Base-by-base conservation (phyloP, 2,797 vertebrate species). In the Chloroceryle amazona region DNA sequence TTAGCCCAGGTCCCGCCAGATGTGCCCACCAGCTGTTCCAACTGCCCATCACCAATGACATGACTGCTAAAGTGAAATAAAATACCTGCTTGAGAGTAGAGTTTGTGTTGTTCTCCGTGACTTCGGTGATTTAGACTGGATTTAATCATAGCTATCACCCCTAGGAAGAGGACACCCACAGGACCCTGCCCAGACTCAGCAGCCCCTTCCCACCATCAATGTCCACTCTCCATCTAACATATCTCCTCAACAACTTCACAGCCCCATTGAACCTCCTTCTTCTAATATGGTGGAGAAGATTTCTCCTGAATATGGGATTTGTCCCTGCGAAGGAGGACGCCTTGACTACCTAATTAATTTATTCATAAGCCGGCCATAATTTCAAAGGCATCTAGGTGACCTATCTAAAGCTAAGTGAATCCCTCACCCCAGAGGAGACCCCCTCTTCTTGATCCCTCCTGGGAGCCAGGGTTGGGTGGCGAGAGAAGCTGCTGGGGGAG, bases 311-410 rank as follows among this genome's bases (percentile, higher is more conserved):
- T 54, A 19, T 1, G 2, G 87, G 47, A 86, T 96, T 95, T 92
- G 66, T 90, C 79, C 89, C 83, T 22, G 65, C 46, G 81, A 39
- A 66, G 71, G 90, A 95, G 92, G 75, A 94, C 2, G 33, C 55
- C 6, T 57, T 60, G 37, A 41, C 73, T 70, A 84, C 90, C 82
- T 94, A 66, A 84, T 94, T 92, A 97, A 95, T 97, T 92, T 96
- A 96, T 96, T 96, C 82, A 90, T 58, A 96, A 97, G 91, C 76
- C 26, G 3, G 90, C 37, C 13, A 0, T 54, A 57, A 58, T 94
- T 90, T 96, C 97, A 98, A 98, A 98, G 98, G 9, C 97, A 98
- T 98, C 97, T 92, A 29, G 63, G 74, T 96, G 96, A 96, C 97
- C 97, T 94, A 97, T 98, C 95, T 79, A 81, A 75, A 94, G 95